Evolutionary conservation across 2,888 invertebrate species (phyloP).

Genomic region (Eledona agricola): DNA sequence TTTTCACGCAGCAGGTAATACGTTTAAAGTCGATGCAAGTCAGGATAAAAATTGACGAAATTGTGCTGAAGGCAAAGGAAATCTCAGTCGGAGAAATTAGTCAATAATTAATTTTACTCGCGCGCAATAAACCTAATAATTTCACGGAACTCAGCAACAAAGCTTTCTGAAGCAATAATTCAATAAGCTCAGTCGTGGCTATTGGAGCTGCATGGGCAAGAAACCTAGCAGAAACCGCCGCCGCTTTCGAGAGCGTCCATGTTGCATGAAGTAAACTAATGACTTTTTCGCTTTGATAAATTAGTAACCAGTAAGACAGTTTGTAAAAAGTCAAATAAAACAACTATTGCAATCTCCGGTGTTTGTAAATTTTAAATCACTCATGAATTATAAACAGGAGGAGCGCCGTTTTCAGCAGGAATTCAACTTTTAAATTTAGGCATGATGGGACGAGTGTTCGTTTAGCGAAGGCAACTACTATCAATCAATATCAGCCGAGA

Average conservation of each 20-base stretch:
- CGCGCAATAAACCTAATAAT: conserved; percentile 12
- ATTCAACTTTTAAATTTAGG: conserved; percentile 15
- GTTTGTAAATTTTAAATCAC: too few species aligned
- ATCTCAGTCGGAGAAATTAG: background rate
- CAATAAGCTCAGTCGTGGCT: conserved; percentile 5
- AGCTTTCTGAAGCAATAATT: conserved; percentile 12
- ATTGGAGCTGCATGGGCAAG: background rate
- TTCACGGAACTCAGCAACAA: background rate
- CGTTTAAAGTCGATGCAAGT: too few species aligned
- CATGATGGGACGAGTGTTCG: conserved; percentile 13
- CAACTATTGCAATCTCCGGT: too few species aligned
- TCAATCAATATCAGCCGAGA: conserved; percentile 41
- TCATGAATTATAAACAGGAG: conserved; percentile 1
- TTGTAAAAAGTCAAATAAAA: too few species aligned
- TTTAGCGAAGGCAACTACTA: conserved; percentile 28
- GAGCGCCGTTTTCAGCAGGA: background rate
- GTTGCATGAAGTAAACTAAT: too few species aligned
- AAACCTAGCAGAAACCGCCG: conserved; percentile 15
- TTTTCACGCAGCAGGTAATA: conserved; percentile 18
- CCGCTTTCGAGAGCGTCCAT: too few species aligned
- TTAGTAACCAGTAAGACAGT: conserved; percentile 5
- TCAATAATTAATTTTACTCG: conserved; percentile 1
- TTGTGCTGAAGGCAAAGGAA: too few species aligned
- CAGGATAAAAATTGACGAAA: too few species aligned
- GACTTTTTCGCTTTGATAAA: conserved; percentile 9